Percentiles rank a stretch among this genome's conserved stretches.
Evolutionary conservation across 1,140 invertebrate genomes (phyloP).

Genomic region (Caenorhabditis latens): DNA sequence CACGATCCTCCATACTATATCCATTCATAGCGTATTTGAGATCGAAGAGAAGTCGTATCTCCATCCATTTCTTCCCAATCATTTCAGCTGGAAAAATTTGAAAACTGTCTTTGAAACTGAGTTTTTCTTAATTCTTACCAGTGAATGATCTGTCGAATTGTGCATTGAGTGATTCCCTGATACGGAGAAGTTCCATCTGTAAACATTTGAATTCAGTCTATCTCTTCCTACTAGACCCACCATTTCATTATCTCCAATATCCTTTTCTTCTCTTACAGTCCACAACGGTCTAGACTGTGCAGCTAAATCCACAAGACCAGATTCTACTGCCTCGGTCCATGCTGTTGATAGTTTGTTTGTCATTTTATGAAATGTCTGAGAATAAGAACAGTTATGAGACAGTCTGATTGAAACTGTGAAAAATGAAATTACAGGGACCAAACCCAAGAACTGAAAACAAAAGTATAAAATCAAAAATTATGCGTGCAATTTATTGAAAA

Average conservation of each 20-base stretch:
- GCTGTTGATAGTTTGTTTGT: too few species aligned
- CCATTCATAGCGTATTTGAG: conserved; percentile 26
- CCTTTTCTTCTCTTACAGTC: not conserved
- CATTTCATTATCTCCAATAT: not conserved
- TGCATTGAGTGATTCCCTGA: not conserved
- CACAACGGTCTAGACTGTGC: not conserved
- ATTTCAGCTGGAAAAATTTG: not conserved
- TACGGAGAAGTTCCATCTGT: not conserved
- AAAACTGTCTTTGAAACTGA: too few species aligned
- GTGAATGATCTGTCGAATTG: too few species aligned
- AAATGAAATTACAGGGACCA: too few species aligned
- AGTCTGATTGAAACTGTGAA: too few species aligned
- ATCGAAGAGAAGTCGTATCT: not conserved
- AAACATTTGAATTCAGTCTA: not conserved
- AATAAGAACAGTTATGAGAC: too few species aligned
- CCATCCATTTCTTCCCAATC: conserved; percentile 8
- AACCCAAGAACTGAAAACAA: too few species aligned
- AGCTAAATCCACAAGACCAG: not conserved
- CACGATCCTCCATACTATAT: conserved; percentile 27
- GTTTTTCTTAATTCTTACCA: too few species aligned
- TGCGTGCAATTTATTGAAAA: too few species aligned
- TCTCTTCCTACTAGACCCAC: not conserved
- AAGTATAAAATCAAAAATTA: too few species aligned
- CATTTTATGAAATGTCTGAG: too few species aligned
- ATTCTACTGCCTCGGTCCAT: not conserved